Base-by-base conservation (phyloP, 2,797 vertebrate species). In the Labroides dimidiatus region DNA sequence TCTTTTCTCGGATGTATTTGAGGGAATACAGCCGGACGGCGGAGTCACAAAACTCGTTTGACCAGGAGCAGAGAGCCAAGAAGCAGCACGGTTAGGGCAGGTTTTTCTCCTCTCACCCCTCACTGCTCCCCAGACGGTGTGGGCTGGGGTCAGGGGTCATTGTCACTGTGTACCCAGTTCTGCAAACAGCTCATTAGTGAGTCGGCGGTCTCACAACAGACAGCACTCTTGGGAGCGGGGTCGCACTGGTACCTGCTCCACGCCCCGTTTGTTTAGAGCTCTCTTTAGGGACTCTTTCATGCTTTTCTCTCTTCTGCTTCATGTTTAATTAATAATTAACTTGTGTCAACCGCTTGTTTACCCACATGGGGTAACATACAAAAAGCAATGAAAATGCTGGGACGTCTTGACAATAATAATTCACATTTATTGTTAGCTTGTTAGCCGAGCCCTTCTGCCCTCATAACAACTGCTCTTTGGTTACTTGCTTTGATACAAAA, bases 251-350 rank as follows among this genome's bases (percentile, higher is more conserved):
- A 92, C 91, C 88, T 91, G 90, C 85, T 87, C 89, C 86, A 67
- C 75, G 59, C 81, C 88, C 91, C 66, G 82, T 92, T 93, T 93
- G 91, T 93, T 93, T 92, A 89, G 87, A 64, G 77, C 73, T 64
- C 88, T 92, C 91, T 93, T 89, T 50, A 75, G 89, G 90, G 92
- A 91, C 77, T 21, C 19, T 61, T 80, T 72, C 65, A 17, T 67
- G 78, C 81, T 73, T 72, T 72, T 51, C 72, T 80, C 75, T 80
- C 64, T 53, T 62, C 82, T 82, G 78, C 82, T 90, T 91, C 88
- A 88, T 93, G 89, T 92, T 94, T 93, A 94, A 94, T 94, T 93
- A 93, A 94, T 93, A 94, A 93, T 93, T 93, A 93, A 92, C 91
- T 93, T 65, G 21, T 92, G 90, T 92, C 86, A 87, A 88, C 82